phyloP scores from a whole-genome alignment of 2,888 invertebrate genomes.

The Parnassius smintheus region DNA sequence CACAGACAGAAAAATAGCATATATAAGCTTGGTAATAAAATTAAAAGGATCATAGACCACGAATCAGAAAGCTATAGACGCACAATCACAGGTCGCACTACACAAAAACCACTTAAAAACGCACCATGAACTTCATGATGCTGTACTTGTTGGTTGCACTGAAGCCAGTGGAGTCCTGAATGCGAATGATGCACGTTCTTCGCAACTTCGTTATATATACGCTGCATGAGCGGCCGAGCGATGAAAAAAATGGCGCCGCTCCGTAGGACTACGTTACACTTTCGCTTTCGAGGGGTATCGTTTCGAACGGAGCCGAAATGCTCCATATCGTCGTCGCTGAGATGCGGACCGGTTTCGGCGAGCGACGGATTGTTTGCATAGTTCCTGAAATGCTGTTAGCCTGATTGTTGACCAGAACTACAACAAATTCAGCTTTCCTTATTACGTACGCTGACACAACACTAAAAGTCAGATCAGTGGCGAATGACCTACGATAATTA shows the following conservation, averaged over 20 bases:
- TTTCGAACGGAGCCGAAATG: slow-evolving; percentile 53
- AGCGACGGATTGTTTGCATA: slow-evolving; percentile 27
- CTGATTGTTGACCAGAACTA: not conserved
- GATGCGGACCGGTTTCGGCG: slow-evolving; percentile 37
- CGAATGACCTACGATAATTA: not conserved
- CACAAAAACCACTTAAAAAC: slow-evolving; percentile 44
- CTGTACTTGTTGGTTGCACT: slow-evolving; percentile 77
- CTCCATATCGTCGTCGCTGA: slow-evolving; percentile 54
- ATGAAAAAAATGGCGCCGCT: slow-evolving; percentile 67
- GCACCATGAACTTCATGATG: slow-evolving; percentile 81
- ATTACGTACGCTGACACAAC: not conserved
- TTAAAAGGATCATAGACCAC: slow-evolving; percentile 48
- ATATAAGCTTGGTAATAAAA: slow-evolving; percentile 50
- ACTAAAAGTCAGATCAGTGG: not conserved
- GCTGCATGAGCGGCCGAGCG: slow-evolving; percentile 72
- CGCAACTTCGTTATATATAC: slow-evolving; percentile 75
- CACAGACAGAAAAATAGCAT: slow-evolving; percentile 16
- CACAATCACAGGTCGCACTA: slow-evolving; percentile 37
- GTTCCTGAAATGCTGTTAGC: slow-evolving; percentile 37
- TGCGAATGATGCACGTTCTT: slow-evolving; percentile 78
- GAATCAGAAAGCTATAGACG: slow-evolving; percentile 34
- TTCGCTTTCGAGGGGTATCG: slow-evolving; percentile 76
- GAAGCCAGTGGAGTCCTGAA: slow-evolving; percentile 79
- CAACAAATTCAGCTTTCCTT: not conserved
- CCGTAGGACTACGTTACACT: slow-evolving; percentile 77